Conservation (phyloP, 2,797 vertebrate species). For the Pteropus rufus region DNA sequence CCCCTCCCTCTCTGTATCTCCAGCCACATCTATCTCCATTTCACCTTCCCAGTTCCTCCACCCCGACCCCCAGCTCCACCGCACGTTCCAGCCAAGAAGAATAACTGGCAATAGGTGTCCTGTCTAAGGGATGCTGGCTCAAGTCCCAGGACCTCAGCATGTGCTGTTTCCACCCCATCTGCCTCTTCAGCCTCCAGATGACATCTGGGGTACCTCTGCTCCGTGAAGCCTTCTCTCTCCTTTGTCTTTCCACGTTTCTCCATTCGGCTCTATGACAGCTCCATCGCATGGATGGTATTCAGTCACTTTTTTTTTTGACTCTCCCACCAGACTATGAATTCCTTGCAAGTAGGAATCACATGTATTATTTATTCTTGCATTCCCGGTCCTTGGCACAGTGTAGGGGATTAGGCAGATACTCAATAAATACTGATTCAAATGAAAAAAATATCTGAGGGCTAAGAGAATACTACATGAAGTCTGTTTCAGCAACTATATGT, state of each 20-base stretch:
- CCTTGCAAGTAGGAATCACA: not conserved
- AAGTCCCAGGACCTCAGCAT: not conserved
- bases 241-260: not conserved
- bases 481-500: not conserved
- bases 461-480: not conserved
- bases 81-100: not conserved
- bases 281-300: not conserved
- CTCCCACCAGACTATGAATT: not conserved
- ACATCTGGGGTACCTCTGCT: not conserved
- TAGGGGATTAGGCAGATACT: not conserved
- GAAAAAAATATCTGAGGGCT: not conserved
- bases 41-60: not conserved
- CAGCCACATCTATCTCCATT: no score
- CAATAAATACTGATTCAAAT: not conserved
- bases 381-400: not conserved
- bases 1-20: not conserved
- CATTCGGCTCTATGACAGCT: no score
- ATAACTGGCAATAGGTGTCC: not conserved
- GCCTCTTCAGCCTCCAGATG: not conserved
- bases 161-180: not conserved
- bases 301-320: not conserved
- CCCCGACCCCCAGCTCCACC: no score
- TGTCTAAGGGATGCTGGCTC: not conserved
- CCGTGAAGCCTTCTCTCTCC: not conserved
- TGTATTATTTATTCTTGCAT: not conserved